Conservation (phyloP, 1,140 invertebrate species). For the Bombus impatiens region DNA sequence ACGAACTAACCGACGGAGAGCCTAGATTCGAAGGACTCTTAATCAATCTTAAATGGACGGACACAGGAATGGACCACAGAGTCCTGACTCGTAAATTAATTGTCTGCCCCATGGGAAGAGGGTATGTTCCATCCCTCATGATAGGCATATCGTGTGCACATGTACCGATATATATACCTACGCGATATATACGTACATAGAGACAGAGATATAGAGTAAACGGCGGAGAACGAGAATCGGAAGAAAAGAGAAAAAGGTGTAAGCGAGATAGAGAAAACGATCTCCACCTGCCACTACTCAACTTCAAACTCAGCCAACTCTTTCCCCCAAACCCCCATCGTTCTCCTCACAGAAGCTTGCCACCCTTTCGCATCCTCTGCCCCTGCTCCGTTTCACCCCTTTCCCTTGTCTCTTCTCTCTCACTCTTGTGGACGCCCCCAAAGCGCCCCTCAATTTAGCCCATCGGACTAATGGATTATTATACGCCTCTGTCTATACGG, state of each 20-base stretch:
- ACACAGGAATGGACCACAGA: constrained; percentile 49
- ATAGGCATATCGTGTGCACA: neutral
- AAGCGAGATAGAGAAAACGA: constrained; percentile 24
- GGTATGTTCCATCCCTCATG: constrained; percentile 13
- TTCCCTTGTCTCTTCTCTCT: neutral
- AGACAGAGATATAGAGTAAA: neutral
- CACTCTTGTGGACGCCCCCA: constrained; percentile 10
- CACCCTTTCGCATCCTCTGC: constrained; percentile 37
- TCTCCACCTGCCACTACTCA: constrained; percentile 60
- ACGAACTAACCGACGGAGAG: neutral
- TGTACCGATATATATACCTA: neutral
- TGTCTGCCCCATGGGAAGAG: constrained; percentile 48
- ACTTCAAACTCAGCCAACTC: constrained; percentile 64
- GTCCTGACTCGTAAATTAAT: constrained; percentile 70
- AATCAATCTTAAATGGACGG: constrained; percentile 70
- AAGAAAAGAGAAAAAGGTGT: no score
- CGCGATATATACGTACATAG: neutral
- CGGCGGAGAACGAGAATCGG: neutral
- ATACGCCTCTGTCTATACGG: constrained; percentile 65
- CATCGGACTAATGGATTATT: constrained; percentile 75
- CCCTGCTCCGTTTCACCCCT: constrained; percentile 8
- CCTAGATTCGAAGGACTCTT: constrained; percentile 55
- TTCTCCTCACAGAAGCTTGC: constrained; percentile 42
- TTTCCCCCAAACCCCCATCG: constrained; percentile 29
- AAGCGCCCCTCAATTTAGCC: constrained; percentile 67